phyloP scores from a whole-genome alignment of 2,888 invertebrate genomes.

The Rutpela maculata region DNA sequence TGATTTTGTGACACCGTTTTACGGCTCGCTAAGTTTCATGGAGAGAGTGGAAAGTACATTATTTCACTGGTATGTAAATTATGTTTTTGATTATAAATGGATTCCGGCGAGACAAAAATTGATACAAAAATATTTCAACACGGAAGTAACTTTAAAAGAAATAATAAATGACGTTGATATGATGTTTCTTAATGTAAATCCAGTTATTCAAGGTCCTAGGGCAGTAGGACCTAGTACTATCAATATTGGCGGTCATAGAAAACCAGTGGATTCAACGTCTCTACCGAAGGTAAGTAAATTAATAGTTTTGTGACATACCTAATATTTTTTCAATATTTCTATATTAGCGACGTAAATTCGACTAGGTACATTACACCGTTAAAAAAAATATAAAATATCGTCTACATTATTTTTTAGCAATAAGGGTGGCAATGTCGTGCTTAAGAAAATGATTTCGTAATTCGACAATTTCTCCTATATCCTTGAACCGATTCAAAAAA shows the following conservation, averaged over 20 bases:
- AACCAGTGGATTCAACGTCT: no score
- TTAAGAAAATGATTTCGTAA: no score
- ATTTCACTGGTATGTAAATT: background rate
- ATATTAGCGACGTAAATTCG: no score
- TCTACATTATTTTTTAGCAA: no score
- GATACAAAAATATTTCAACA: background rate
- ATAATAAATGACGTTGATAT: background rate
- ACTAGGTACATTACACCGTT: no score
- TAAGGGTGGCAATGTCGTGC: no score
- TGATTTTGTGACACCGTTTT: background rate
- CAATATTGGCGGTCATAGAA: background rate
- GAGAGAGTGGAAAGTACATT: background rate
- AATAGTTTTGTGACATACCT: no score
- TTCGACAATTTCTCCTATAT: no score
- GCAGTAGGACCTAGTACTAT: constrained; percentile 13
- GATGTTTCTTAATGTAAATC: background rate
- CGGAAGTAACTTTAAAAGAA: background rate
- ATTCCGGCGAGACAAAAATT: background rate
- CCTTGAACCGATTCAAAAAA: no score
- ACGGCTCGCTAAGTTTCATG: background rate
- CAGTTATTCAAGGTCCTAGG: background rate
- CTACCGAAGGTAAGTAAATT: no score
- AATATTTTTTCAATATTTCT: no score
- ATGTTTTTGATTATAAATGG: background rate
- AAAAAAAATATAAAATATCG: no score